phyloP scores from a whole-genome alignment of 2,888 invertebrate genomes.

The Eupithecia dodoneata region DNA sequence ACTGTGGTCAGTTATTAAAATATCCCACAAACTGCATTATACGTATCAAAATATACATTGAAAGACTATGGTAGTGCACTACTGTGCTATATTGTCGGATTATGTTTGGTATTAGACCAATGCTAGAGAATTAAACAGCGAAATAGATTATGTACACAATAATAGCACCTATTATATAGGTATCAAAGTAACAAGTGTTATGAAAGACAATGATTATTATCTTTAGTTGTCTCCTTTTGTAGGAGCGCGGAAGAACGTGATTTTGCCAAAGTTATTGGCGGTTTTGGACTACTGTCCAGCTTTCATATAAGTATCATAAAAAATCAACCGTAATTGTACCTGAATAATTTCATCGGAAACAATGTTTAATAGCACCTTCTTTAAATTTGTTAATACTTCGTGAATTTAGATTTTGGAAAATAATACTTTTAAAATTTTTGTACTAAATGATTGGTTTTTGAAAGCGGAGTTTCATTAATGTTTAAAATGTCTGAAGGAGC shows the following conservation, averaged over 20 bases:
- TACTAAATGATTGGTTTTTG: slow-evolving; percentile 74
- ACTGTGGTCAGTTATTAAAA: slow-evolving; percentile 27
- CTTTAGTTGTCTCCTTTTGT: slow-evolving; percentile 66
- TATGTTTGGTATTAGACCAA: slow-evolving; percentile 20
- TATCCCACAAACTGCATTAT: slow-evolving; percentile 34
- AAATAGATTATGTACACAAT: slow-evolving; percentile 24
- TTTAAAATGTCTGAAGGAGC: slow-evolving; percentile 55
- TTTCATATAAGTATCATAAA: slow-evolving; percentile 27
- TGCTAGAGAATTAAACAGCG: slow-evolving; percentile 6
- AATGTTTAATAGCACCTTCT: slow-evolving; percentile 63
- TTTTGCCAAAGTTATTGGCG: slow-evolving; percentile 62
- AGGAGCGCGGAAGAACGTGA: slow-evolving; percentile 76
- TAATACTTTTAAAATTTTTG: slow-evolving; percentile 82
- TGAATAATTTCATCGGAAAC: slow-evolving; percentile 53
- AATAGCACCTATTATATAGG: slow-evolving; percentile 33
- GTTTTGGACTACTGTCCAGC: slow-evolving; percentile 32
- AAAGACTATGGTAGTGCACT: slow-evolving; percentile 24
- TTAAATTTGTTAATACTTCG: slow-evolving; percentile 78
- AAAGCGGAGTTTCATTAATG: slow-evolving; percentile 61
- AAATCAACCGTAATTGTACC: slow-evolving; percentile 59
- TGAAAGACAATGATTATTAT: slow-evolving; percentile 46
- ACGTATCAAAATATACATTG: slow-evolving; percentile 35
- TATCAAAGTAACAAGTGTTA: slow-evolving; percentile 54
- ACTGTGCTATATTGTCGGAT: slow-evolving; percentile 30
- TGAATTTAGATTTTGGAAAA: slow-evolving; percentile 79